Evolutionary conservation across 2,797 vertebrate genomes (phyloP), one percentile per base, ranked within the genome.

Genomic region (Vultur gryphus): DNA sequence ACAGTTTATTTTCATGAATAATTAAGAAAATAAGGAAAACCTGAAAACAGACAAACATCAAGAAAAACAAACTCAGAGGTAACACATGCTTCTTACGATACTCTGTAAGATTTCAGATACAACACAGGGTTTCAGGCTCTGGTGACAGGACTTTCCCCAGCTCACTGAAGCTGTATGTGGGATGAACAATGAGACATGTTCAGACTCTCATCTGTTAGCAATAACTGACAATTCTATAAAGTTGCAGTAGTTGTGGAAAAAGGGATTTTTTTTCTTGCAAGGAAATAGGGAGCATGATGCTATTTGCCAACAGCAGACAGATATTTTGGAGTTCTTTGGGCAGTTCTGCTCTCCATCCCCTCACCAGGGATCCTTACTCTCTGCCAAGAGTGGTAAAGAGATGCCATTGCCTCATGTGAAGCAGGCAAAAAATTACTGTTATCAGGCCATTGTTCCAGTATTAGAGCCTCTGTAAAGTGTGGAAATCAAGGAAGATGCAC

Each of bases 1-100:
- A 97, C 97, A 96, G 72, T 98, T 98, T 98, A 98, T 98, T 98
- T 97, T 93, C 91, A 94, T 96, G 83, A 98, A 93, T 94, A 97
- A 96, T 96, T 96, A 89, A 95, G 86, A 94, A 96, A 91, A 93
- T 64, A 87, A 91, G 21, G 55, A 77, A 88, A 82, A 94, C 70
- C 35, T 65, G 75, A 89, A 78, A 87, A 64, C 83, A 94, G 59
- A 97, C 95, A 97, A 96, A 95, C 82, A 97, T 87, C 79, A 90
- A 96, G 89, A 93, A 96, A 96, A 96, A 86, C 95, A 93, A 71
- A 96, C 87, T 81, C 83, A 85, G 96, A 98, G 96, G 95, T 94
- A 88, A 97, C 96, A 97, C 66, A 62, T 77, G 46, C 82, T 96
- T 66, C 69, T 73, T 84, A 37, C 10, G 44, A 86, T 89, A 66